A percentile compares a stretch with the other conserved stretches of the same genome.
phyloP scores from a whole-genome alignment of 2,888 invertebrate genomes.

The Trachelus tabidus region DNA sequence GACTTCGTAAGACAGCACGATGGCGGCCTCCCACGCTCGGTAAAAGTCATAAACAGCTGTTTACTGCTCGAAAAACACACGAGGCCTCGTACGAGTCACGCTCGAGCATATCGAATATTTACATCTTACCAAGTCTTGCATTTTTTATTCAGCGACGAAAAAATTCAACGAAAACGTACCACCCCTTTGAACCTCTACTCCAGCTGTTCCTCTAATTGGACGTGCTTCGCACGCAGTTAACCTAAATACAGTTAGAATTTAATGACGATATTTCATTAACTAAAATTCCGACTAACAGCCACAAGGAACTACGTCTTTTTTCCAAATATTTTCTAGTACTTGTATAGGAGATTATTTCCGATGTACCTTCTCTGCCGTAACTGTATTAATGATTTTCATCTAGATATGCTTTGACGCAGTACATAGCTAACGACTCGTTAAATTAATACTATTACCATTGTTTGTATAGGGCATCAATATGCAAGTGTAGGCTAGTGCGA shows the following conservation, averaged over 20 bases:
- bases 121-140: constrained; percentile 11
- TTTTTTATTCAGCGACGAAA: not conserved
- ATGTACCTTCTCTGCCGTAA: not conserved
- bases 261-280: not conserved
- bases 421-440: constrained; percentile 1
- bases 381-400: not conserved
- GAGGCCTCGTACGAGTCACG: not conserved
- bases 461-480: not conserved
- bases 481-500: not conserved
- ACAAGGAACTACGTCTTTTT: not conserved
- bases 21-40: constrained; percentile 46
- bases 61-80: constrained; percentile 11
- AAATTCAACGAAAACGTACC: not conserved
- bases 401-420: not conserved
- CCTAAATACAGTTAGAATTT: not conserved
- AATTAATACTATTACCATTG: not conserved
- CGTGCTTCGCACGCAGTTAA: not conserved
- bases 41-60: constrained; percentile 46
- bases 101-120: constrained; percentile 12
- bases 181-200: constrained; percentile 21
- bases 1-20: constrained; percentile 21
- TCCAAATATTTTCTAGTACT: not conserved
- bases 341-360: not conserved
- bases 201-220: not conserved
- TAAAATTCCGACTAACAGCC: not conserved